Conservation (phyloP, 2,888 invertebrate genomes). For the Dichetophora obliterata region DNA sequence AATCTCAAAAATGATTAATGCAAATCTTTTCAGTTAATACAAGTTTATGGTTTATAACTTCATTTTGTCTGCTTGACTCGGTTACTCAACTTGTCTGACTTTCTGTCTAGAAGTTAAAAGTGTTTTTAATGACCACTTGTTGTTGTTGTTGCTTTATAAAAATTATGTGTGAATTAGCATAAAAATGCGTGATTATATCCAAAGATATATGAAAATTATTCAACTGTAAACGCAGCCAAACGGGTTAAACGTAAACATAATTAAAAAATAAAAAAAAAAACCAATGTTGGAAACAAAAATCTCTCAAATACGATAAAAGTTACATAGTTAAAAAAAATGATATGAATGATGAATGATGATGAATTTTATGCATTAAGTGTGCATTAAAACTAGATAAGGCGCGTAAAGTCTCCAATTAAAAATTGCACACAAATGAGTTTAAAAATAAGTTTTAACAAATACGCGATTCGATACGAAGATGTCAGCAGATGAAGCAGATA, state of each 20-base stretch:
- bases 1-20: slow-evolving; percentile 22
- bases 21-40: slow-evolving; percentile 27
- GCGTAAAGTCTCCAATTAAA: not conserved
- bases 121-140: slow-evolving; percentile 6
- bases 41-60: slow-evolving; percentile 30
- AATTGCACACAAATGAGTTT: not conserved
- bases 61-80: slow-evolving; percentile 3
- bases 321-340: slow-evolving; percentile 5
- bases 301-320: not conserved
- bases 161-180: slow-evolving; percentile 39
- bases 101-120: not conserved
- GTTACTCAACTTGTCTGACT: not conserved
- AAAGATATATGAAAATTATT: slow-evolving; percentile 28
- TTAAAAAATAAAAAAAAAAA: not conserved
- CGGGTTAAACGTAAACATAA: slow-evolving; percentile 19
- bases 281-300: not conserved
- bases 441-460: not conserved
- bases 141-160: not conserved
- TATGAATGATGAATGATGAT: too few relatives aligned
- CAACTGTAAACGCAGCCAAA: slow-evolving; percentile 27
- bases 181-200: slow-evolving; percentile 23
- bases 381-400: not conserved
- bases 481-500: slow-evolving; percentile 8
- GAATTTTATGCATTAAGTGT: not conserved
- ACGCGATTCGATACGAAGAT: not conserved